Conservation (phyloP, 2,113 vertebrate genomes). For the Prunella himalayana region DNA sequence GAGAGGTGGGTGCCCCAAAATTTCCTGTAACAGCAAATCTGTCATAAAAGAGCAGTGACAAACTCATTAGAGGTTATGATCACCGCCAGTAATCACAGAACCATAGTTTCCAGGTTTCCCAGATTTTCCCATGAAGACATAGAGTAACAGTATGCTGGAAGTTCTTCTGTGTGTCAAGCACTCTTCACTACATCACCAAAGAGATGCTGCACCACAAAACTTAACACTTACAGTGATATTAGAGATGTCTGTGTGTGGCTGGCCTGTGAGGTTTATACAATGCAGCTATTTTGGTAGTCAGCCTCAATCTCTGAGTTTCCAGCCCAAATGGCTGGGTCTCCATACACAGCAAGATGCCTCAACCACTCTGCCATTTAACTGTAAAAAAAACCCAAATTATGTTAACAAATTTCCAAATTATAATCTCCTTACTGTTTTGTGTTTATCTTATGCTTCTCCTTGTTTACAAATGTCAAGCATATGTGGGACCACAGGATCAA, state of each 20-base stretch:
- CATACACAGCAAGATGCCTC: neutral
- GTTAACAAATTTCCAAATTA: neutral
- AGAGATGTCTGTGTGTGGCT: neutral
- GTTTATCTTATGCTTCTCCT: neutral
- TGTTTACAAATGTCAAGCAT: neutral
- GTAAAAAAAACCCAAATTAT: neutral
- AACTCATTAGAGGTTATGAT: neutral
- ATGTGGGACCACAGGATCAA: neutral
- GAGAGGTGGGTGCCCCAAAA: neutral
- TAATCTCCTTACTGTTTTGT: neutral
- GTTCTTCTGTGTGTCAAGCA: neutral
- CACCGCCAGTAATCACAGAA: neutral
- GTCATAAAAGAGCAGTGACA: neutral
- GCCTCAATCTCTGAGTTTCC: neutral
- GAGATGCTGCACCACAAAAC: neutral
- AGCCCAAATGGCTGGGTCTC: neutral
- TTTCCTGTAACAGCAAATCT: neutral
- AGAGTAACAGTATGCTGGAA: rapidly evolving
- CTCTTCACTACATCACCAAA: neutral
- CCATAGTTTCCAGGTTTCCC: neutral
- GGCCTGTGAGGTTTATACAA: neutral
- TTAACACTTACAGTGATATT: neutral
- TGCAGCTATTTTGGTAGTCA: neutral
- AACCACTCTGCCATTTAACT: neutral
- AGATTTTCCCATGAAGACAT: neutral